Evolutionary conservation across 2,797 vertebrate genomes (phyloP).

Genomic region (Onychomys torridus): DNA sequence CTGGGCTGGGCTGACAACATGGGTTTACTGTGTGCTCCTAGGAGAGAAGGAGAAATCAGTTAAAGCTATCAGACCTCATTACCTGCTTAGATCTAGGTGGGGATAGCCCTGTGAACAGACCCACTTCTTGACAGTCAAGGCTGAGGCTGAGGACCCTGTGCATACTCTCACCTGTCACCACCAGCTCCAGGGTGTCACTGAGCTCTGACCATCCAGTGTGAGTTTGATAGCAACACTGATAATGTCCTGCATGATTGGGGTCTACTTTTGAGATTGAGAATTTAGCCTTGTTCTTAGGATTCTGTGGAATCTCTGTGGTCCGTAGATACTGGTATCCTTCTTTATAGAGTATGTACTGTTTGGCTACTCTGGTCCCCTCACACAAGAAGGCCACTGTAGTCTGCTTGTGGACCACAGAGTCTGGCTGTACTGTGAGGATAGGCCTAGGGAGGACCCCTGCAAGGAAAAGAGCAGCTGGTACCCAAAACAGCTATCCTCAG

Average conservation of each 20-base stretch:
- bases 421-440: not conserved
- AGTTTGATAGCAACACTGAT: not conserved
- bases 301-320: not conserved
- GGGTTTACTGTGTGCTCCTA: not conserved
- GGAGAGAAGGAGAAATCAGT: not conserved
- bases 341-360: not conserved
- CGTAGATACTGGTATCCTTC: accelerated
- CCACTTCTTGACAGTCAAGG: not conserved
- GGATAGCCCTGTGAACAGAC: not conserved
- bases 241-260: accelerated
- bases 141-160: not conserved
- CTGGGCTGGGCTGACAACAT: not conserved
- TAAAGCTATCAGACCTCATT: not conserved
- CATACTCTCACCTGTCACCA: not conserved
- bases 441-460: not conserved
- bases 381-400: not conserved
- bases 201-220: accelerated
- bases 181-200: not conserved
- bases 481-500: not conserved
- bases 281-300: not conserved
- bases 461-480: not conserved
- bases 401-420: not conserved
- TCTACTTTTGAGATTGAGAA: not conserved
- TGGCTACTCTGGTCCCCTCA: not conserved
- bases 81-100: not conserved